These are phyloP conservation scores for Hetaerina titia DNA, from an alignment of 2,888 invertebrate species.

Conservation along the genomic window DNA sequence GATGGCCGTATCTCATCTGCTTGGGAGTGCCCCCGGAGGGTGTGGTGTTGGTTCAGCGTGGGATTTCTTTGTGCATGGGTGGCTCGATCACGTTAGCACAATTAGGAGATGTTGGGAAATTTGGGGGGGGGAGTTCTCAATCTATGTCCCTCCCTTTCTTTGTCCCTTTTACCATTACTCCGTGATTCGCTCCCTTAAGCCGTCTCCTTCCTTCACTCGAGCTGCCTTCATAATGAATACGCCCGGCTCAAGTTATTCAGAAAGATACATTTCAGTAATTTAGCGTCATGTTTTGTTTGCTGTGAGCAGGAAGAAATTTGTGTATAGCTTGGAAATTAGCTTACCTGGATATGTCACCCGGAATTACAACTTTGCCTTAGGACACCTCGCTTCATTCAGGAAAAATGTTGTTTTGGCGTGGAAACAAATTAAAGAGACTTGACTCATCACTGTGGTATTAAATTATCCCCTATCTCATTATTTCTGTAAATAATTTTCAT, in stretches of 20 bases:
- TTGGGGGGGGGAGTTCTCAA: not conserved
- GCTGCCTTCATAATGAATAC: not conserved
- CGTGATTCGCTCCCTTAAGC: not conserved
- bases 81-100: not conserved
- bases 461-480: too few relatives aligned
- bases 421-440: too few relatives aligned
- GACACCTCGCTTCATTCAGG: too few relatives aligned
- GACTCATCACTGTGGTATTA: too few relatives aligned
- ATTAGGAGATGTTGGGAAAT: not conserved
- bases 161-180: not conserved
- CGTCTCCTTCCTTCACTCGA: not conserved
- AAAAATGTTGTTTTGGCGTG: too few relatives aligned
- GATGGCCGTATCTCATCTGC: not conserved
- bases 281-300: not conserved
- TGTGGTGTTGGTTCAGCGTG: not conserved
- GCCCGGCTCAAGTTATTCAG: not conserved
- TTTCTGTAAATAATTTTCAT: too few relatives aligned
- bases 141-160: not conserved
- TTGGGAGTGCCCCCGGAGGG: not conserved
- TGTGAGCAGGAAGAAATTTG: not conserved
- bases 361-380: too few relatives aligned
- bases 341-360: too few relatives aligned
- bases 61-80: not conserved
- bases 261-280: not conserved
- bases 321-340: too few relatives aligned